Conservation (phyloP, 2,797 vertebrate genomes). For the Alcedo quadribrachys region DNA sequence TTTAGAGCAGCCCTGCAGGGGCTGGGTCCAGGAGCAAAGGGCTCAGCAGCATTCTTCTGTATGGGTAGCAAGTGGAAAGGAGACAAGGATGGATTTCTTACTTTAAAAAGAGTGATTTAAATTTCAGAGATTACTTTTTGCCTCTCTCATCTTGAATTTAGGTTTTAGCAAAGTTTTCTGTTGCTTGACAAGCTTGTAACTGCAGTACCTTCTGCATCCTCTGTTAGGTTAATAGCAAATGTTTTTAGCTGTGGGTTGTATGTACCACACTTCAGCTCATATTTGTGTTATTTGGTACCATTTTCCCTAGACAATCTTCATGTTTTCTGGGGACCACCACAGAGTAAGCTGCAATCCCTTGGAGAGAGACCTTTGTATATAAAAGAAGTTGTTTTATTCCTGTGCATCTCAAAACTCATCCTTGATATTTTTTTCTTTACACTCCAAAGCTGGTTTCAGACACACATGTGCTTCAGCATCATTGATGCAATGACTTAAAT, state of each 20-base stretch:
- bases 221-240: neutral
- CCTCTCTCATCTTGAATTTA: neutral
- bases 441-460: neutral
- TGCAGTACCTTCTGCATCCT: neutral
- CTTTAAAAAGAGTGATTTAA: neutral
- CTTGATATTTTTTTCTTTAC: neutral
- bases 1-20: neutral
- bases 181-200: neutral
- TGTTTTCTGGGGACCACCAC: neutral
- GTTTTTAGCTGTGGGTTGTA: neutral
- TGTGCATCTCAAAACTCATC: neutral
- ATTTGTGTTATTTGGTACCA: neutral
- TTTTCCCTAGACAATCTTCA: neutral
- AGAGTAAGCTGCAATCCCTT: neutral
- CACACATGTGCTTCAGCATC: neutral
- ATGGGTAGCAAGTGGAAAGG: neutral
- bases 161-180: neutral
- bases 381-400: neutral
- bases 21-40: neutral
- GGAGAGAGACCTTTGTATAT: neutral
- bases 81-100: neutral
- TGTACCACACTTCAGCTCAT: neutral
- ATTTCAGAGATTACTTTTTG: neutral
- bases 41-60: neutral
- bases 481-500: neutral